Percentiles rank a stretch among this genome's conserved stretches.
phyloP scores from a whole-genome alignment of 2,888 invertebrate species.

The Zaprionus bogoriensis region DNA sequence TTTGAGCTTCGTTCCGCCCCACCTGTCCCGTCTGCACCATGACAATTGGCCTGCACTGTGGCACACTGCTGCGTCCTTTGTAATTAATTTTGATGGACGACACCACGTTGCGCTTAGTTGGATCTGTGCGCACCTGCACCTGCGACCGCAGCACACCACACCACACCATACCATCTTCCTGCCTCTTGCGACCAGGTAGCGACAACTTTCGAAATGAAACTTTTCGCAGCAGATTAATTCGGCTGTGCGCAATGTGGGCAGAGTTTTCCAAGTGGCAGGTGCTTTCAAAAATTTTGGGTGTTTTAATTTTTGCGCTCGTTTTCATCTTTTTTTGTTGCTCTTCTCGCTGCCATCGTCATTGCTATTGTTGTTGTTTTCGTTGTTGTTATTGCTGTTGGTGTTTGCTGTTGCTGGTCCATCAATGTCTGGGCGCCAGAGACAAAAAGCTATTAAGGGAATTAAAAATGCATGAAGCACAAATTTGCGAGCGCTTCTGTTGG shows the following conservation, averaged over 20 bases:
- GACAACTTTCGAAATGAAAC: constrained; percentile 57
- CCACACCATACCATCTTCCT: no score
- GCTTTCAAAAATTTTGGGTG: constrained; percentile 47
- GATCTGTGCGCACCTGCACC: background rate
- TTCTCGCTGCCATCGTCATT: background rate
- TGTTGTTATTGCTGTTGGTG: constrained; percentile 28
- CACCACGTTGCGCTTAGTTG: constrained; percentile 74
- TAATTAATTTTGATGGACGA: constrained; percentile 81
- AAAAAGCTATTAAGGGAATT: constrained; percentile 79
- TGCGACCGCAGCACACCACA: background rate
- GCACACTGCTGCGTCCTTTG: constrained; percentile 66
- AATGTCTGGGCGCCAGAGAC: constrained; percentile 69
- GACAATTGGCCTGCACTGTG: constrained; percentile 65
- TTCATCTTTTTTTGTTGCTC: background rate
- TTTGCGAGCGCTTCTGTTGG: constrained; percentile 31
- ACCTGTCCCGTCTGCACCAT: background rate
- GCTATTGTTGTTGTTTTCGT: constrained; percentile 18
- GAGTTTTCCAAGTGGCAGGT: constrained; percentile 42
- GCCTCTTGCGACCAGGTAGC: constrained; percentile 62
- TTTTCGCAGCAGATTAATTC: constrained; percentile 61
- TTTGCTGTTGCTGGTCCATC: constrained; percentile 67
- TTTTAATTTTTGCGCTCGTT: constrained; percentile 54
- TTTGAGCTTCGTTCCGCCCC: constrained; percentile 64
- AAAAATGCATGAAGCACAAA: constrained; percentile 77
- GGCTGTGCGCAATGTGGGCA: constrained; percentile 14